A percentile compares a stretch with the other conserved stretches of the same genome.
phyloP scores from a whole-genome alignment of 2,113 vertebrate genomes.

The Perognathus longimembris region DNA sequence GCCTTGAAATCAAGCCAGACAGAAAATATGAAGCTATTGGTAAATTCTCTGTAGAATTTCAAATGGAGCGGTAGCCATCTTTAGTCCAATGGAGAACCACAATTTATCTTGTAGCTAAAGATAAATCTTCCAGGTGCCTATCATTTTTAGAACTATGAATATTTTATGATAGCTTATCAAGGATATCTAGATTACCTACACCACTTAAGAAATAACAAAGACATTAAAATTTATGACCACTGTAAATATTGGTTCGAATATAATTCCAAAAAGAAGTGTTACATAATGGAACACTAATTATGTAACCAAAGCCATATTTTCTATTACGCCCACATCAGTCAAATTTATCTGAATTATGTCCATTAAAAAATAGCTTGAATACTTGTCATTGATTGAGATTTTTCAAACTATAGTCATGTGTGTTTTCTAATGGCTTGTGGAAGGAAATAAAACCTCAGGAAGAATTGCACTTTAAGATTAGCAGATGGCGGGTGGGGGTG shows the following conservation, averaged over 20 bases:
- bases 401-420: conserved; percentile 22
- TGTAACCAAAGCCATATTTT: conserved; percentile 4
- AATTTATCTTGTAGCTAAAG: neutral
- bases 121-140: neutral
- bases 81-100: neutral
- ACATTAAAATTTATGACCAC: neutral
- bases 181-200: neutral
- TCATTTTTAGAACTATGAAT: neutral
- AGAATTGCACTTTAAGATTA: too few species aligned
- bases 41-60: neutral
- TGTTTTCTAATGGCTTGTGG: neutral
- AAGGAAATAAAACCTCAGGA: conserved; percentile 27
- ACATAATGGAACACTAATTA: neutral
- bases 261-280: neutral
- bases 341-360: conserved; percentile 42
- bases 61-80: neutral
- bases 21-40: neutral
- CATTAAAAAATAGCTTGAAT: neutral
- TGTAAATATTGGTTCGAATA: neutral
- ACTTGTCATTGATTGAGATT: neutral
- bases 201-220: neutral
- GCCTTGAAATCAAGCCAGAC: conserved; percentile 23
- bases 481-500: conserved; percentile 74
- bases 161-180: neutral
- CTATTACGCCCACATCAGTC: conserved; percentile 2